Percentiles rank a stretch among this genome's conserved stretches.
Evolutionary conservation across 2,113 vertebrate species (phyloP).

Genomic region (Fulica atra): DNA sequence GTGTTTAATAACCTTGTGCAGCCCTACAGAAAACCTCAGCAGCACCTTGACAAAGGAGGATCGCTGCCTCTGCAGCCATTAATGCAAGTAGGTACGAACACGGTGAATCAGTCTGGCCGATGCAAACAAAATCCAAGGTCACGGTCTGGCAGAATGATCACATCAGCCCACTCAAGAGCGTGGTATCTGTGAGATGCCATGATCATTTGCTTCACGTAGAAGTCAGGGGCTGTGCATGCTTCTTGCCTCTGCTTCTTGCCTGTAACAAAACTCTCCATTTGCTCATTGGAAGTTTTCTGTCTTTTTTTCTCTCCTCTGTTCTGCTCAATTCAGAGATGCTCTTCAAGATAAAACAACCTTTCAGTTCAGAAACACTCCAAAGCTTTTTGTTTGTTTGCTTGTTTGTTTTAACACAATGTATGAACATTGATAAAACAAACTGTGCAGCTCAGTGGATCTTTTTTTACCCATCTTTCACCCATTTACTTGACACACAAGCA

Average conservation of each 20-base stretch:
- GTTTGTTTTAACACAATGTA: slow-evolving; percentile 56
- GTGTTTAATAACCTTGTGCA: neutral
- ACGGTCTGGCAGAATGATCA: neutral
- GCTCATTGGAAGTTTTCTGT: neutral
- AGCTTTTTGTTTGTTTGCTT: slow-evolving; percentile 33
- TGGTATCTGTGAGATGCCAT: neutral
- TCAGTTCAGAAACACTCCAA: slow-evolving; percentile 23
- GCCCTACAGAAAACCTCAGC: neutral
- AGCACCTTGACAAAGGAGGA: neutral
- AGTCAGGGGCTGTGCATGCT: neutral
- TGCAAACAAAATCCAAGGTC: neutral
- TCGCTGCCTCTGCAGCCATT: neutral
- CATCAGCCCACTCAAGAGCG: neutral
- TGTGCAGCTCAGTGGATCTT: neutral
- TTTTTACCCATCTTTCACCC: slow-evolving; percentile 31
- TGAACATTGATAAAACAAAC: slow-evolving; percentile 57
- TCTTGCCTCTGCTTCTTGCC: neutral
- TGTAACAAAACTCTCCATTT: neutral
- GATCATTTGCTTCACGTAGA: neutral
- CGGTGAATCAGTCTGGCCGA: neutral
- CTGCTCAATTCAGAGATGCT: slow-evolving; percentile 18
- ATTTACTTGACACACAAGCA: slow-evolving; percentile 26
- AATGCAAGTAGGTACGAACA: neutral
- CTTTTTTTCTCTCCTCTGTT: neutral
- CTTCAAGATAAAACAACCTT: slow-evolving; percentile 53